A percentile compares a stretch with the other conserved stretches of the same genome.
These are phyloP conservation scores for Tetrax tetrax DNA, from an alignment of 2,113 vertebrate genomes.

Conservation along the genomic window DNA sequence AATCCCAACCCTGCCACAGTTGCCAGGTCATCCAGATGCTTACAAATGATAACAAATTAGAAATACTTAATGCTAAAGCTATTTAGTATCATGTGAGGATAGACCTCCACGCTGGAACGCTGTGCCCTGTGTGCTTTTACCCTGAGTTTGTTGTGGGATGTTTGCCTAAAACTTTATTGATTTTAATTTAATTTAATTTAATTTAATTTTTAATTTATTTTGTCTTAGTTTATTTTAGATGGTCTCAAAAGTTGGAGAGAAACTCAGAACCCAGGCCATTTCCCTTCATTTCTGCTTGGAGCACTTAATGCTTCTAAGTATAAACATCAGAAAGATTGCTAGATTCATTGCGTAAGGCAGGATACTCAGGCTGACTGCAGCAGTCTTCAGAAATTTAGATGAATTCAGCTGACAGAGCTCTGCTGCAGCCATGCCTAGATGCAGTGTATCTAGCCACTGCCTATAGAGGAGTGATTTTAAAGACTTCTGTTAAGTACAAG, in stretches of 20 bases:
- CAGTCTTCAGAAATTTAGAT: background rate
- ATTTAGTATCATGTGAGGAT: background rate
- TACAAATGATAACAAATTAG: conserved; percentile 12
- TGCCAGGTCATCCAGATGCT: conserved; percentile 49
- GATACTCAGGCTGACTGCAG: rapidly evolving
- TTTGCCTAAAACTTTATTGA: background rate
- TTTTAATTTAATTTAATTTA: background rate
- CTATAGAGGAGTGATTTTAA: background rate
- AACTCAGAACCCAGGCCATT: background rate
- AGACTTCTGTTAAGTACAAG: background rate
- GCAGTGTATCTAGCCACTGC: background rate
- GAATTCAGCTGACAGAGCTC: background rate
- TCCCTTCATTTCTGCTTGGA: background rate
- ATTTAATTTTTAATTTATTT: background rate
- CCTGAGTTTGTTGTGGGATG: background rate
- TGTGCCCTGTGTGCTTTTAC: background rate
- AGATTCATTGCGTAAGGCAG: background rate
- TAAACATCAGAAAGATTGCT: background rate
- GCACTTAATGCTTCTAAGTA: background rate
- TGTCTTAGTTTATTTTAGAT: background rate
- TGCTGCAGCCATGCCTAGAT: background rate
- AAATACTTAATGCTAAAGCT: background rate
- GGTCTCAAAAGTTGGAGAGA: background rate
- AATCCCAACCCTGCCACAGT: background rate
- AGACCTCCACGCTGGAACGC: background rate